phyloP scores from a whole-genome alignment of 1,140 invertebrate genomes.

The Zophobas atratus region DNA sequence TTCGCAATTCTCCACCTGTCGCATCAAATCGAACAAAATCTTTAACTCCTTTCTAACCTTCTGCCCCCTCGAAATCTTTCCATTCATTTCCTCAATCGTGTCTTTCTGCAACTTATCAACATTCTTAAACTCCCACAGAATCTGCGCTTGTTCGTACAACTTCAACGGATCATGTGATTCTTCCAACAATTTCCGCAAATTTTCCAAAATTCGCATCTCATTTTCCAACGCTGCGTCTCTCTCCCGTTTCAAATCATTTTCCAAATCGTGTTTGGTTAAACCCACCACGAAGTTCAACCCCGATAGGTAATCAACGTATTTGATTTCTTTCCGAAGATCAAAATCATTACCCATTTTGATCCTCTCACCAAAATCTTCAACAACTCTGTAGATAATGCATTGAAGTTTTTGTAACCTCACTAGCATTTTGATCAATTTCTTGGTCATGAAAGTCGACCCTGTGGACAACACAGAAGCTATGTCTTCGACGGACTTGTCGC shows the following conservation, averaged over 20 bases:
- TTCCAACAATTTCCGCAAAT: conserved; percentile 55
- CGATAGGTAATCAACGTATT: conserved; percentile 56
- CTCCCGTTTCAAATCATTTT: conserved; percentile 52
- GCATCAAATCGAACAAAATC: conserved; percentile 62
- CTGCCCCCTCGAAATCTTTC: conserved; percentile 50
- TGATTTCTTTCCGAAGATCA: conserved; percentile 58
- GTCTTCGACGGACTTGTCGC: conserved; percentile 53
- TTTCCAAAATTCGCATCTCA: conserved; percentile 54
- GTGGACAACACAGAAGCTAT: conserved; percentile 53
- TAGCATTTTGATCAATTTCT: conserved; percentile 58
- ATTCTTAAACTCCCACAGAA: conserved; percentile 62
- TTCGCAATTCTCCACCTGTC: conserved; percentile 57
- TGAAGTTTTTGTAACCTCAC: conserved; percentile 60
- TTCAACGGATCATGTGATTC: conserved; percentile 45
- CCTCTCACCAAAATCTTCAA: conserved; percentile 57
- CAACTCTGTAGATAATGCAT: conserved; percentile 57
- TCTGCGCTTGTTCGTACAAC: conserved; percentile 56
- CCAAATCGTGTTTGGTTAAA: conserved; percentile 54
- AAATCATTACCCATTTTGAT: conserved; percentile 56
- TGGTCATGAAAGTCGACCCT: conserved; percentile 56
- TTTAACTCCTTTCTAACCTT: conserved; percentile 62
- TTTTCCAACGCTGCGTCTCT: conserved; percentile 54
- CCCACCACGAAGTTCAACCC: conserved; percentile 54
- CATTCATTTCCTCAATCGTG: conserved; percentile 60
- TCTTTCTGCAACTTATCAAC: conserved; percentile 59